Evolutionary conservation across 2,888 invertebrate genomes (phyloP).

Genomic region (Lymantria monacha): DNA sequence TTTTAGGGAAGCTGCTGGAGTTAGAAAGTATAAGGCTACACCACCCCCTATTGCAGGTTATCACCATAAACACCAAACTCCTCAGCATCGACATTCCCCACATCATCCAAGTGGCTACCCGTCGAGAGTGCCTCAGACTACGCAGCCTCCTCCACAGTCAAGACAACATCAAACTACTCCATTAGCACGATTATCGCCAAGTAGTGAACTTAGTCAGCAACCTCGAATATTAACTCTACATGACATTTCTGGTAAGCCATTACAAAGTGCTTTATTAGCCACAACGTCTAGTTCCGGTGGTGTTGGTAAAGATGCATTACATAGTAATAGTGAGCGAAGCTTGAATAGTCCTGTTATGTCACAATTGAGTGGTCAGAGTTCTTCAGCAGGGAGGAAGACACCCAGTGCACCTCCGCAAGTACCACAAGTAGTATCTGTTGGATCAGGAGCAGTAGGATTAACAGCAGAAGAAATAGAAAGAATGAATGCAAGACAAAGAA

Average conservation of each 20-base stretch:
- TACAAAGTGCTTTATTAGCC: conserved; percentile 93
- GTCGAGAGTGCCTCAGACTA: conserved; percentile 86
- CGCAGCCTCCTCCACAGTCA: conserved; percentile 85
- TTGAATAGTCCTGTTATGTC: conserved; percentile 96
- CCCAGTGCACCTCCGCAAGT: conserved; percentile 86
- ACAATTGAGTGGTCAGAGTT: conserved; percentile 93
- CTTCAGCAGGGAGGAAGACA: conserved; percentile 89
- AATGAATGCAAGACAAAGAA: conserved; percentile 92
- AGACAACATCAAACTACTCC: conserved; percentile 95
- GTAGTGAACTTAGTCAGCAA: conserved; percentile 95
- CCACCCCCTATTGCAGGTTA: conserved; percentile 91
- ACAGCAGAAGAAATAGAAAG: conserved; percentile 97
- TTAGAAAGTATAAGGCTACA: conserved; percentile 93
- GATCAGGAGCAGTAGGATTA: conserved; percentile 88
- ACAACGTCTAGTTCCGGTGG: conserved; percentile 95
- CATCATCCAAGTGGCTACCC: conserved; percentile 89
- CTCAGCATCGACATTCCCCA: conserved; percentile 90
- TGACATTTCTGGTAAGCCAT: conserved; percentile 95
- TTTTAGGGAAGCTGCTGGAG: conserved; percentile 92
- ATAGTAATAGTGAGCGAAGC: conserved; percentile 95
- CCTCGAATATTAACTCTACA: conserved; percentile 95
- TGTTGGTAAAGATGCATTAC: conserved; percentile 93
- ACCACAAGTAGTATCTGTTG: conserved; percentile 85
- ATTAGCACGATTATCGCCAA: conserved; percentile 93
- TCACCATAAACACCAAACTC: conserved; percentile 88